Evolutionary conservation across 2,888 invertebrate species (phyloP), one percentile per base, ranked within the genome.

Genomic region (Ptilodon capucinus): DNA sequence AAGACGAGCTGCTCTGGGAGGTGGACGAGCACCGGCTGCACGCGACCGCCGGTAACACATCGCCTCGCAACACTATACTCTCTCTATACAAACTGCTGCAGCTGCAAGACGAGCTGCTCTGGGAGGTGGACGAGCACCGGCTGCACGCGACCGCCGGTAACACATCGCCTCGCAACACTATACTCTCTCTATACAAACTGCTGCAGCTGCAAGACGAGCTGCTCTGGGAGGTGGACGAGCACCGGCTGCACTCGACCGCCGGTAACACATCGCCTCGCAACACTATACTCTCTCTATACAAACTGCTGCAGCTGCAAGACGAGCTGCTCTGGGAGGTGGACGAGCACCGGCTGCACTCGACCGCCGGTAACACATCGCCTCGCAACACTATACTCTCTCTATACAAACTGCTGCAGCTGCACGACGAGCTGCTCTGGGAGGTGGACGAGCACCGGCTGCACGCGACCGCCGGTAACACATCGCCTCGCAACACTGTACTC

Each of bases 161-260:
- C 23, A n/a, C 9, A 19, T n/a, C 32, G 6, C 32, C 35, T 14
- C 23, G 8, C 3, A 18, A 11, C 6, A 32, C 14, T n/a, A n/a
- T n/a, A n/a, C n/a, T n/a, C n/a, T n/a, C n/a, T n/a, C n/a, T n/a
- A n/a, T n/a, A n/a, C n/a, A n/a, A n/a, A n/a, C 59, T 91, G 67
- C 78, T 92, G 65, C 91, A 91, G 73, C 81, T 92, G 47, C 92
- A 92, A 66, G 92, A 92, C 71, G 92, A 92, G 71, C 82, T 92
- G 25, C 77, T 92, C 38, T 92, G 91, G 91, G 91, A 91, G 63
- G 78, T 92, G 44, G 46, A 42, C 0, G 58, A 62, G 1, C 54
- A 53, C 0, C 51, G 79, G 36, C 40, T 86, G 54, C 40, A 44
- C 1, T 16, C 21, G 0, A 82, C 82, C 1, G 82, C 81, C 2